These are phyloP conservation scores for Lampris megalopsis DNA, from an alignment of 2,113 vertebrate genomes.

Conservation along the genomic window DNA sequence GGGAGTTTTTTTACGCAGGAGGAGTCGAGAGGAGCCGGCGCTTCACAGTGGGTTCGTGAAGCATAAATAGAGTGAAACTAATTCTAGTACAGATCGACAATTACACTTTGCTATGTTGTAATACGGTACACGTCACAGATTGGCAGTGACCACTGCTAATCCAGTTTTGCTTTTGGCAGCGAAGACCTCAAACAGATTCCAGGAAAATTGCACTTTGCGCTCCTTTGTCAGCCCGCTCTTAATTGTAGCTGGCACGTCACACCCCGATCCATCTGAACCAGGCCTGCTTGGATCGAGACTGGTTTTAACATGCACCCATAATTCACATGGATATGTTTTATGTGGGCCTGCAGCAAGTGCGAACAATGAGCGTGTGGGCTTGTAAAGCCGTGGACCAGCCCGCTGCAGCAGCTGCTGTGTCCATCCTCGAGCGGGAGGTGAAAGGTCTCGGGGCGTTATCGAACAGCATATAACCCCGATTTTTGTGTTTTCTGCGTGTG, in stretches of 20 bases:
- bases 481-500: conserved; percentile 20
- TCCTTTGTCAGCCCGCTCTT: conserved; percentile 5
- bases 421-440: conserved; percentile 36
- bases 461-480: conserved; percentile 25
- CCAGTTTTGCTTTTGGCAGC: conserved; percentile 11
- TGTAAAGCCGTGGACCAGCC: conserved; percentile 21
- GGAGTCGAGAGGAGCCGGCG: too few species aligned
- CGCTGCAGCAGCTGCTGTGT: conserved; percentile 47
- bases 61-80: too few species aligned
- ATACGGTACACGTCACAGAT: background rate
- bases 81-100: too few species aligned
- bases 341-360: conserved; percentile 5
- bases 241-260: background rate
- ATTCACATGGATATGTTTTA: conserved; percentile 6
- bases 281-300: too few species aligned
- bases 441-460: conserved; percentile 27
- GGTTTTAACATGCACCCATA: conserved; percentile 2
- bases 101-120: too few species aligned
- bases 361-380: conserved; percentile 21
- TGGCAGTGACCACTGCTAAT: conserved; percentile 29
- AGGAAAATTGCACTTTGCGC: conserved; percentile 7
- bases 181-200: conserved; percentile 24
- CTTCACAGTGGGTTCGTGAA: too few species aligned
- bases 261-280: too few species aligned
- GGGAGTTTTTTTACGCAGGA: too few species aligned